Evolutionary conservation across 2,113 vertebrate genomes (phyloP), one percentile per base, ranked within the genome.

Genomic region (Mellivora capensis): DNA sequence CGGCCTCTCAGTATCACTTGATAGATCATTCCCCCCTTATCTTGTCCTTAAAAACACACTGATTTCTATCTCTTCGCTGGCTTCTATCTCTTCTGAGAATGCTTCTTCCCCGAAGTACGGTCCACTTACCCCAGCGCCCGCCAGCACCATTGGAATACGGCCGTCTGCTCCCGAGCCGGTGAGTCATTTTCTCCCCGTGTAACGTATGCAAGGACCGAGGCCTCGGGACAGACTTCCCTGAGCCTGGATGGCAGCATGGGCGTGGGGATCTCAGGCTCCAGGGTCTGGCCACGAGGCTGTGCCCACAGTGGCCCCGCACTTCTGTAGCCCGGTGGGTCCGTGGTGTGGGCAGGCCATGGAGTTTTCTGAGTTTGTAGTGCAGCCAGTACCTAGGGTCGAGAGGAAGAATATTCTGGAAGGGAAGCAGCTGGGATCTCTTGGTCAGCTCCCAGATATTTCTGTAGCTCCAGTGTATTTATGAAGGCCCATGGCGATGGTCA

Each of bases 401-500:
- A 39, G 18, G 82, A 18, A 67, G 64, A 85, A 72, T 67, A 72
- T 67, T 62, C 25, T 25, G 12, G 81, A 59, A 76, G 44, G 85
- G 77, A 94, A 79, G 42, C 96, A 96, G 90, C 95, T 83, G 95
- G 85, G 92, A 21, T 15, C 4, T 27, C 67, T 39, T 49, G 96
- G 96, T 54, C 0, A 0, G 7, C 14, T 7, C 42, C 90, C 95
- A 83, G 42, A 61, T 0, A 20, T 29, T 31, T 18, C 87, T 3
- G 6, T 25, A 10, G 54, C 34, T 47, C 34, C 69, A 17, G 37
- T 79, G 4, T 18, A 8, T 74, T 74, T 52, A 37, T 27, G 2
- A 31, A 69, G 83, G 42, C 44, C 77, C 52, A 7, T 0, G 64
- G 27, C 15, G 34, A 62, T 1, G 37, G 62, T 86, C 69, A 12